Evolutionary conservation across 1,140 invertebrate species (phyloP).

Genomic region (Harpegnathos saltator): DNA sequence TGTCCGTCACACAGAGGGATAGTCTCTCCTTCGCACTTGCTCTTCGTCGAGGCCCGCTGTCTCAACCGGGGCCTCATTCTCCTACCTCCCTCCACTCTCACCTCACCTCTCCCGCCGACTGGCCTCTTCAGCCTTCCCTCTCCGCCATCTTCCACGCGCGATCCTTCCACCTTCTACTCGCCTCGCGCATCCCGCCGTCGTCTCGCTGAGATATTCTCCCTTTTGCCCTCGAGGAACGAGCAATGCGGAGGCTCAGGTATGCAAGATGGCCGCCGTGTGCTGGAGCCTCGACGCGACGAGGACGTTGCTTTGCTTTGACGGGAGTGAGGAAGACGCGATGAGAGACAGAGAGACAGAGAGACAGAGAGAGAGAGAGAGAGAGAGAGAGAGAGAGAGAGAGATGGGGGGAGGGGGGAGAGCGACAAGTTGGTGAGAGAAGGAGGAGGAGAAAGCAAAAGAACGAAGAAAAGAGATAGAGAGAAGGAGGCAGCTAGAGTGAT

Average conservation of each 20-base stretch:
- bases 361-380: constrained; percentile 21
- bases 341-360: constrained; percentile 60
- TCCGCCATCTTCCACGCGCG: constrained; percentile 60
- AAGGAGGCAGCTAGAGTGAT: constrained; percentile 38
- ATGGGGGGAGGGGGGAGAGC: constrained; percentile 41
- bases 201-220: constrained; percentile 85
- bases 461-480: constrained; percentile 55
- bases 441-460: neutral
- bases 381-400: constrained; percentile 30
- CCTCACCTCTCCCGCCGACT: constrained; percentile 42
- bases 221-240: constrained; percentile 86
- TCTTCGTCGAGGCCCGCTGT: constrained; percentile 32
- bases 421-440: constrained; percentile 27
- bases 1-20: neutral
- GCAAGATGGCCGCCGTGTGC: constrained; percentile 83
- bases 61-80: constrained; percentile 14
- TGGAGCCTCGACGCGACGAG: constrained; percentile 60
- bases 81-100: constrained; percentile 15
- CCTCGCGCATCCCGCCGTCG: constrained; percentile 73
- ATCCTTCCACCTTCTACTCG: constrained; percentile 74
- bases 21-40: neutral
- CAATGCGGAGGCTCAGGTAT: constrained; percentile 86
- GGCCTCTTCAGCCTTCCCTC: constrained; percentile 19
- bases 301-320: constrained; percentile 54
- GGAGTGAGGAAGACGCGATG: constrained; percentile 57